Base-by-base conservation (phyloP, 2,888 invertebrate species). In the Abrostola triplasia region DNA sequence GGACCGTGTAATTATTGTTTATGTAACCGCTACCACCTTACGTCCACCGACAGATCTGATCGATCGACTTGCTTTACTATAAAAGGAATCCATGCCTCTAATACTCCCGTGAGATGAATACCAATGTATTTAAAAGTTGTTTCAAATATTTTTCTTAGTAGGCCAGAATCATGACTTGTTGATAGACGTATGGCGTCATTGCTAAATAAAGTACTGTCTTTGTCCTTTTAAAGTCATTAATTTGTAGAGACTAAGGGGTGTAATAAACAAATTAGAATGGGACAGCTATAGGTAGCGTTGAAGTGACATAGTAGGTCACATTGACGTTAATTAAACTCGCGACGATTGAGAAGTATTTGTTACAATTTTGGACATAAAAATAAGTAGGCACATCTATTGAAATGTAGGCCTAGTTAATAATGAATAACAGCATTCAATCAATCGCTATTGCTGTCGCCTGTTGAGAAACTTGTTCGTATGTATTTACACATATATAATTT, bases 1-100 rank as follows among this genome's bases (percentile, higher is more conserved):
- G 84, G 67, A 82, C 78, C 83, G 78, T 74, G 76, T 81, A 84
- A 87, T 84, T 63, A 80, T 61, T 85, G 83, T 85, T 85, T 84
- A 82, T 77, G 66, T 71, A 74, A 77, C 77, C 47, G 65, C 64
- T 61, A 48, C 67, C 54, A 59, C 56, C 47, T 64, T 60, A 47
- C 50, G 36, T 48, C 37, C 52, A 48, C 57, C 59, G 6, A 51
- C 58, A 48, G 72, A 67, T 69, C 57, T 50, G 52, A 65, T 67
- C 56, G 36, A 57, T 64, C 56, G 59, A 63, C 42, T 59, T 12
- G 57, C 50, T 36, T 64, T 55, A 47, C 74, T 64, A 11, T 71
- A 77, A 60, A 77, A 71, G 75, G 78, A 65, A 54, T 42, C 63
- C 52, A 68, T 64, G 63, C 60, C 59, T 53, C 51, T 68, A 73